Evolutionary conservation across 1,140 invertebrate genomes (phyloP).

Genomic region (Drosophila subpulchrella): DNA sequence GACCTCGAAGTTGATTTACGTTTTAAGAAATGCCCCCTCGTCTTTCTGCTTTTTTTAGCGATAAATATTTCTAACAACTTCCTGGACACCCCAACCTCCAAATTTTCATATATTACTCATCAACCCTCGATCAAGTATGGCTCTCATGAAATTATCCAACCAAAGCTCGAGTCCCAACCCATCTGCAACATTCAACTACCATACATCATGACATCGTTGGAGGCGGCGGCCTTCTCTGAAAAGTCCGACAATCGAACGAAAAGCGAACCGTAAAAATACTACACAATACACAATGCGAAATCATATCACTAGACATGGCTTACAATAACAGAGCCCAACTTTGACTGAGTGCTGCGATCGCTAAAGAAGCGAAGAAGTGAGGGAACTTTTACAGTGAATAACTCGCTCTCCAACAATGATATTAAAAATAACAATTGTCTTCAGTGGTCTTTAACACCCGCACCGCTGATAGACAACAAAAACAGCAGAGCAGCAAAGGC

Average conservation of each 20-base stretch:
- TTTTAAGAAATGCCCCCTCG: no score
- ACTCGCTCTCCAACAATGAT: conserved; percentile 68
- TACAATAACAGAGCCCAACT: conserved; percentile 78
- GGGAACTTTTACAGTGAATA: conserved; percentile 73
- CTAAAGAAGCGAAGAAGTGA: conserved; percentile 26
- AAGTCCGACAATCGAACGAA: conserved; percentile 62
- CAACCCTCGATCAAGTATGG: conserved; percentile 1
- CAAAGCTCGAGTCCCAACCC: conserved; percentile 19
- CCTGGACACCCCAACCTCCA: not conserved
- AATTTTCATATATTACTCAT: conserved; percentile 30
- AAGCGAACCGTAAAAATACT: conserved; percentile 47
- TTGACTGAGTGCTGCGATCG: conserved; percentile 68
- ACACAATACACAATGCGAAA: conserved; percentile 73
- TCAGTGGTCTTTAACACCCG: conserved; percentile 82
- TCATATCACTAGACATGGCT: conserved; percentile 82
- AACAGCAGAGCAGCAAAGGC: conserved; percentile 42
- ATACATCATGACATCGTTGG: conserved; percentile 53
- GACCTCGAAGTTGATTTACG: no score
- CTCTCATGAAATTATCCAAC: conserved; percentile 7
- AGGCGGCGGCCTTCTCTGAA: conserved; percentile 60
- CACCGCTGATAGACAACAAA: conserved; percentile 79
- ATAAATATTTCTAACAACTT: not conserved
- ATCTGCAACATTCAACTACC: conserved; percentile 7
- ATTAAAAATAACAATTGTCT: conserved; percentile 83
- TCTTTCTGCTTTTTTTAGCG: no score